Conservation (phyloP, 2,888 invertebrate species). For the Clunio marinus region DNA sequence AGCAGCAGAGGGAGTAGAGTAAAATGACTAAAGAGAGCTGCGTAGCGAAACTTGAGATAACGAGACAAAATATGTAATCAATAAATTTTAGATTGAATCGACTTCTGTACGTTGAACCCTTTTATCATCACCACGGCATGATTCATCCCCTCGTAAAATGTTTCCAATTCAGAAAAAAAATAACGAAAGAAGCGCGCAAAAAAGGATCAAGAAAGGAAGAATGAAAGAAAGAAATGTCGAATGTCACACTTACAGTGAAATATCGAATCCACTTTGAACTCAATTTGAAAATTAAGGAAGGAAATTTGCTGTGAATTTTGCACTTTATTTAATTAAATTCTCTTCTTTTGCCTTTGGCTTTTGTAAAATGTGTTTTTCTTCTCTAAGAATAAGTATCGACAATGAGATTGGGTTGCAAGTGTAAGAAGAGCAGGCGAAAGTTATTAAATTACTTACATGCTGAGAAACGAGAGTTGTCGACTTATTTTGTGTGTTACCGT, state of each 20-base stretch:
- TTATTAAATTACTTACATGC: slow-evolving; percentile 29
- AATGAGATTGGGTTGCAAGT: slow-evolving; percentile 6
- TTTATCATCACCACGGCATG: slow-evolving; percentile 20
- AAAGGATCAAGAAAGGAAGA: background rate
- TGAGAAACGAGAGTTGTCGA: slow-evolving; percentile 27
- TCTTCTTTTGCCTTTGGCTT: background rate
- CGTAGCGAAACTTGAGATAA: slow-evolving; percentile 3
- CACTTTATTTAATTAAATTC: slow-evolving; percentile 38
- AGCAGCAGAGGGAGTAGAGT: background rate
- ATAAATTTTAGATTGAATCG: slow-evolving; percentile 23
- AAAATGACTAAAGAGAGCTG: slow-evolving; percentile 29
- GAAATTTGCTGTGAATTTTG: slow-evolving; percentile 19
- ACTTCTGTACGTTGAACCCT: slow-evolving; percentile 24
- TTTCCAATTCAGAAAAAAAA: background rate
- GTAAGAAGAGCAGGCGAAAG: background rate
- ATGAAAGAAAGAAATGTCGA: slow-evolving; percentile 8
- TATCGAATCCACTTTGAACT: slow-evolving; percentile 34
- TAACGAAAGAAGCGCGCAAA: too few species aligned
- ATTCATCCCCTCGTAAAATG: background rate
- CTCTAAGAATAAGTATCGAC: background rate
- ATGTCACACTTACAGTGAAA: slow-evolving; percentile 30
- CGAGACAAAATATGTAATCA: slow-evolving; percentile 27
- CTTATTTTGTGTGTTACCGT: background rate
- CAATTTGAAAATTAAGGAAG: slow-evolving; percentile 30
- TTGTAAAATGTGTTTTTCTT: background rate